Conservation (phyloP, 2,113 vertebrate species). For the Synchiropus splendidus region DNA sequence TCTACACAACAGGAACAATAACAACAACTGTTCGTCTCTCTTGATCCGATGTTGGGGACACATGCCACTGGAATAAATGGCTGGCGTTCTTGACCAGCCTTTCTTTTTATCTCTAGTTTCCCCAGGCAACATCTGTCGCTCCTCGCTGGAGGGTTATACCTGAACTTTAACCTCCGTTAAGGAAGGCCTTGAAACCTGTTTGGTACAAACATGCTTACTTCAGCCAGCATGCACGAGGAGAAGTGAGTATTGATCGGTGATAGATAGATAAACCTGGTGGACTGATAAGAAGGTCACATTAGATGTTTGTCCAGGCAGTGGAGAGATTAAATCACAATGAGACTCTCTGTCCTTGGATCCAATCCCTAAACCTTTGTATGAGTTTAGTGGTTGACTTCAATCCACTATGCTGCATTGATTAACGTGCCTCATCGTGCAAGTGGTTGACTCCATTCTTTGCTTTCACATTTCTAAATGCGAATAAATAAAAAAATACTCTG, state of each 20-base stretch:
- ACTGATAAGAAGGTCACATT: conserved; percentile 62
- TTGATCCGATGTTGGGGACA: conserved; percentile 36
- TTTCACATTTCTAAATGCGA: too few species aligned
- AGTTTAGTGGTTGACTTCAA: conserved; percentile 51
- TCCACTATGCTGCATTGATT: conserved; percentile 42
- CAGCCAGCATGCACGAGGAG: conserved; percentile 22
- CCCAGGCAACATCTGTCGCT: conserved; percentile 53
- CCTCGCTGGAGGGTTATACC: conserved; percentile 47
- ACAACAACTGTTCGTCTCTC: conserved; percentile 18
- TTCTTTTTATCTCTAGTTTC: conserved; percentile 49
- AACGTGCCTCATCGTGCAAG: too few species aligned
- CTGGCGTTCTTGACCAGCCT: conserved; percentile 7
- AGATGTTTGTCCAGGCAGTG: conserved; percentile 56
- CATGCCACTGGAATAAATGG: conserved; percentile 21
- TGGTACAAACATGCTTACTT: conserved; percentile 20
- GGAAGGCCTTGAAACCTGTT: conserved; percentile 42
- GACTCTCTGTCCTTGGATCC: conserved; percentile 54
- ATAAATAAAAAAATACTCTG: too few species aligned
- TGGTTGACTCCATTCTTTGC: too few species aligned
- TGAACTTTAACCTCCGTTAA: conserved; percentile 59
- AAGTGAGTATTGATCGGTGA: conserved; percentile 54
- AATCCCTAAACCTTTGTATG: conserved; percentile 42
- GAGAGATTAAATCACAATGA: conserved; percentile 65
- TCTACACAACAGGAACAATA: conserved; percentile 21
- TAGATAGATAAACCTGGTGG: conserved; percentile 46